Evolutionary conservation across 2,797 vertebrate species (phyloP), one percentile per base, ranked within the genome.

Genomic region (Centroberyx gerrardi): DNA sequence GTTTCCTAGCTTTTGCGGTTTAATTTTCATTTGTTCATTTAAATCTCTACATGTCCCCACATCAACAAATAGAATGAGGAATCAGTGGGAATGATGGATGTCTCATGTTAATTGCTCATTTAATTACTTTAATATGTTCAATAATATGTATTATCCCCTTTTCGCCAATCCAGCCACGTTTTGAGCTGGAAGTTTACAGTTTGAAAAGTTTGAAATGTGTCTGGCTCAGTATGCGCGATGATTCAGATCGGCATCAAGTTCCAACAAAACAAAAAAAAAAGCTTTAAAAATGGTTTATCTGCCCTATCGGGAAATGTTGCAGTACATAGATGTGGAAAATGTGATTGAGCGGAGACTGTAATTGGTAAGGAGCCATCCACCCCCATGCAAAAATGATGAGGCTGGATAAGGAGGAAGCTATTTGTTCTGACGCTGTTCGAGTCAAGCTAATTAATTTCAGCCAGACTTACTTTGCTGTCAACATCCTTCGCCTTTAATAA

Each of bases 381-480:
- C 58, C 36, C 62, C 9, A 36, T 82, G 67, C 61, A 72, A 67
- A 78, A 78, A 70, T 29, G 54, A 85, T 80, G 71, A 81, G 68
- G 66, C 77, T 1, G 52, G 79, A 87, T 83, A 81, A 84, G 81
- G 73, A 81, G 71, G 54, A 71, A 72, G 75, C 55, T 72, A 66
- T 87, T 88, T 87, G 83, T 87, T 84, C 55, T 51, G 74, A 81
- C 8, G 46, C 62, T 33, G 64, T 74, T 78, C 48, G 70, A 86
- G 81, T 73, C 79, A 3, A 31, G 73, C 76, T 86, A 80, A 93
- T 92, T 91, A 71, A 90, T 90, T 90, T 87, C 83, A 81, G 68
- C 49, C 74, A 72, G 79, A 83, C 3, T 17, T 64, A 65, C 78
- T 73, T 81, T 48, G 71, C 74, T 82, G 85, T 85, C 83, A 72